Percentiles rank a stretch among this genome's conserved stretches.
Evolutionary conservation across 2,888 invertebrate genomes (phyloP).

Genomic region (Argynnis bischoffii): DNA sequence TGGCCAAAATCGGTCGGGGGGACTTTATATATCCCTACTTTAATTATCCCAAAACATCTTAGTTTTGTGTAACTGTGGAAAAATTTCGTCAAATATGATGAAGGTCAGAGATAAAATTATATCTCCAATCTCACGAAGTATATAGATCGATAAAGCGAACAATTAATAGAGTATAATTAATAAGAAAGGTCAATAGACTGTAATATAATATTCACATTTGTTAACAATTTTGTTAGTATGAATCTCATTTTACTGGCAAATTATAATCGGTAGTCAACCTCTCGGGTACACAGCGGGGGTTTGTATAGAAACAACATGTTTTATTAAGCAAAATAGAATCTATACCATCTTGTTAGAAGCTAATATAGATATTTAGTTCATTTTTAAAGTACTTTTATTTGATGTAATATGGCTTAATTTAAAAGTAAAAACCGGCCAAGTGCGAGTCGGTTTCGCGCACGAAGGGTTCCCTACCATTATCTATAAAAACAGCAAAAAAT

Average conservation of each 20-base stretch:
- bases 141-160: constrained; percentile 40
- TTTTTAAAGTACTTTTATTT: neutral
- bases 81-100: too few relatives aligned
- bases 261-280: constrained; percentile 26
- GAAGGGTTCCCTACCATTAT: too few relatives aligned
- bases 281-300: constrained; percentile 21
- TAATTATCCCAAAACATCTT: too few relatives aligned
- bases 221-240: constrained; percentile 32
- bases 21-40: too few relatives aligned
- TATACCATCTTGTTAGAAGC: constrained; percentile 20
- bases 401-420: constrained; percentile 22
- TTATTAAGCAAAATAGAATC: constrained; percentile 14
- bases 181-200: constrained; percentile 69
- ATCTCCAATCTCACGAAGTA: neutral
- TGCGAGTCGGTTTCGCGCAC: too few relatives aligned
- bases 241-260: constrained; percentile 33
- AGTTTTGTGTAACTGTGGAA: too few relatives aligned
- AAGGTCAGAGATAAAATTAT: neutral
- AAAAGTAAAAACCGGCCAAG: too few relatives aligned
- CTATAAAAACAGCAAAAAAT: too few relatives aligned
- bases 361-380: neutral
- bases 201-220: constrained; percentile 50
- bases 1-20: too few relatives aligned
- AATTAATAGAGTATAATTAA: constrained; percentile 68
- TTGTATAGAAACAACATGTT: neutral